These are phyloP conservation scores for Spongia lamella DNA, from an alignment of 37 sponge, comb jelly and placozoan species.

Conservation along the genomic window DNA sequence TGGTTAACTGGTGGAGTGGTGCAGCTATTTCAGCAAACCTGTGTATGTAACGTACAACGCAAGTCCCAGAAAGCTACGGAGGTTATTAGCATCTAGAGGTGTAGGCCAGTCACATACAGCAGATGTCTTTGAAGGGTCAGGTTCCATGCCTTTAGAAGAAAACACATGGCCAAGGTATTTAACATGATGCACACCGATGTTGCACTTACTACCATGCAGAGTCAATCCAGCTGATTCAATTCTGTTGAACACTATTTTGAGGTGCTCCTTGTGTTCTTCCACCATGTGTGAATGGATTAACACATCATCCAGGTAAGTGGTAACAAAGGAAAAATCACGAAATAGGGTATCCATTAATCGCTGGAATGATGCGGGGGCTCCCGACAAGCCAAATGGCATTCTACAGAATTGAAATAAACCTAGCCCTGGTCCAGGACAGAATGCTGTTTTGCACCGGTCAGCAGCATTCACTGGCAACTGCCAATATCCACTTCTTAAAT, in stretches of 20 bases:
- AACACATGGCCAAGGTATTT: constrained; percentile 6
- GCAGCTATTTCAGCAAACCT: constrained; percentile 19
- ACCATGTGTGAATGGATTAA: constrained; percentile 3
- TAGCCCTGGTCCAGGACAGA: constrained; percentile 27
- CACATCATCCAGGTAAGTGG: constrained; percentile 22
- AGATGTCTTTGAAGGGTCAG: not conserved
- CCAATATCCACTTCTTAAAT: constrained; percentile 19
- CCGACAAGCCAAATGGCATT: constrained; percentile 25
- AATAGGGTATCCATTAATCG: constrained; percentile 29
- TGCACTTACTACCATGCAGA: constrained; percentile 14
- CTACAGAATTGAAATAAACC: constrained; percentile 13
- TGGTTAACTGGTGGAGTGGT: constrained; percentile 17
- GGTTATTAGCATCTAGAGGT: not conserved
- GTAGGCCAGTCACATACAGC: constrained; percentile 4
- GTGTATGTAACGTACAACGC: not conserved
- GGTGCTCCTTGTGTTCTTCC: not conserved
- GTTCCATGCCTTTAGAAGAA: not conserved
- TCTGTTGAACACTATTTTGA: constrained; percentile 14
- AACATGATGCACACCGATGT: constrained; percentile 5
- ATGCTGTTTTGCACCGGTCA: constrained; percentile 22
- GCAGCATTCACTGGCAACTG: not conserved
- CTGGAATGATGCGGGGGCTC: constrained; percentile 22
- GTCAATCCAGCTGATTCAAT: constrained; percentile 6
- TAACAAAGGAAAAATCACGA: constrained; percentile 2
- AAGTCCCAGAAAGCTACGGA: not conserved